Percentiles rank a stretch among this genome's conserved stretches.
Evolutionary conservation across 2,113 vertebrate genomes (phyloP).

Genomic region (Tupaia tana): DNA sequence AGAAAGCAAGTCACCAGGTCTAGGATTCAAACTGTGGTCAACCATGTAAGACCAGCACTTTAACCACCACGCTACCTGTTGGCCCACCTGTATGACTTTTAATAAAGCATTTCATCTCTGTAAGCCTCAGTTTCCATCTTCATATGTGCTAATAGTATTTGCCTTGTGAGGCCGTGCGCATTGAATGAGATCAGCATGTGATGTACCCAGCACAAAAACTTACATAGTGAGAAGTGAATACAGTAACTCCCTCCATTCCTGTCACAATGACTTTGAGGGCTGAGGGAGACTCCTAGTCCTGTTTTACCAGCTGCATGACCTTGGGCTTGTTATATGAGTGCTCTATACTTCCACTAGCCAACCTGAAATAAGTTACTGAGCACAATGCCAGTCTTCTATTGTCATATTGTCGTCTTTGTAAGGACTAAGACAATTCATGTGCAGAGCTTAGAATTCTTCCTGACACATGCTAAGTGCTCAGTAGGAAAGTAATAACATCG

Average conservation of each 20-base stretch:
- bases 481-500: not conserved
- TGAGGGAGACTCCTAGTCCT: not conserved
- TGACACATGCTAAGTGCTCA: not conserved
- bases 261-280: not conserved
- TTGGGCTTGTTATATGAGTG: too few relatives aligned
- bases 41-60: too few relatives aligned
- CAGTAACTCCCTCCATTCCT: not conserved
- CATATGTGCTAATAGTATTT: not conserved
- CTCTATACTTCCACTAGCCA: not conserved
- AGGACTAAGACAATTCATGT: not conserved
- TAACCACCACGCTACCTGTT: too few relatives aligned
- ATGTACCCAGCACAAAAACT: not conserved
- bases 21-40: too few relatives aligned
- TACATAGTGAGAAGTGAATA: not conserved
- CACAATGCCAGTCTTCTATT: not conserved
- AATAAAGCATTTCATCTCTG: not conserved
- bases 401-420: not conserved
- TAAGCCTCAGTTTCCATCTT: not conserved
- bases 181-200: not conserved
- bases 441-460: not conserved
- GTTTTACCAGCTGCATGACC: not conserved
- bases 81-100: not conserved
- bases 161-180: not conserved
- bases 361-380: not conserved
- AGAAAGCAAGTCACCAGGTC: too few relatives aligned